Percentiles rank a stretch among this genome's conserved stretches.
Conservation (phyloP, 2,113 vertebrate species). For the Dasyornis broadbenti region DNA sequence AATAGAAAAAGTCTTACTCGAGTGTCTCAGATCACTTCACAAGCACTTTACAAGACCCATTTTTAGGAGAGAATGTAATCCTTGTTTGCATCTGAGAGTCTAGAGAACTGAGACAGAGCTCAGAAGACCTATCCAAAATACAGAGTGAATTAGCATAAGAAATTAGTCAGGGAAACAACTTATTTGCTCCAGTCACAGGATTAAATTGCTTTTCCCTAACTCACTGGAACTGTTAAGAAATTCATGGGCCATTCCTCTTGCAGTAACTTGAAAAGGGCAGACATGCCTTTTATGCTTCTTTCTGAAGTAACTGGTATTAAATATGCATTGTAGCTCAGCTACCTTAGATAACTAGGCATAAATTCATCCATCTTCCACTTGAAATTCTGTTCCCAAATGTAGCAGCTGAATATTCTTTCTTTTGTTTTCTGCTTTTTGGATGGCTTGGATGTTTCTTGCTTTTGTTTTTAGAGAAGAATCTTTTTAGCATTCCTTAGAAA, state of each 20-base stretch:
- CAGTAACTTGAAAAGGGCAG: conserved; percentile 16
- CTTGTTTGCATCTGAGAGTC: not conserved
- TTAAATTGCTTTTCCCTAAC: conserved; percentile 24
- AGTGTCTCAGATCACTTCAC: not conserved
- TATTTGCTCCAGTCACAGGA: not conserved
- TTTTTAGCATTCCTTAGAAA: conserved; percentile 50
- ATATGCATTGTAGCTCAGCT: not conserved
- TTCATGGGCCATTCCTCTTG: conserved; percentile 30
- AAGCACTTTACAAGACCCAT: not conserved
- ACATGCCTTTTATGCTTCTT: not conserved
- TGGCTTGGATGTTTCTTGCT: not conserved
- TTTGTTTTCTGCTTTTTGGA: conserved; percentile 18
- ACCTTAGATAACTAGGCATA: not conserved
- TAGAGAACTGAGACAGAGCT: not conserved
- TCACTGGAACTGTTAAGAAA: conserved; percentile 40
- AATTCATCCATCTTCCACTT: conserved; percentile 7
- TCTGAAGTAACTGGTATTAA: not conserved
- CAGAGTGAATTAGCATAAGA: conserved; percentile 8
- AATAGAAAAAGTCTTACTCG: not conserved
- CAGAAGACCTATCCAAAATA: not conserved
- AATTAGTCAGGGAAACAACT: not conserved
- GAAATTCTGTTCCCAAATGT: conserved; percentile 28
- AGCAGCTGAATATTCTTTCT: not conserved
- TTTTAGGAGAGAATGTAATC: not conserved
- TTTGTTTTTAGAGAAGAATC: conserved; percentile 40